These are phyloP conservation scores for Phalacrocorax carbo DNA, from an alignment of 2,113 vertebrate genomes.

Conservation along the genomic window DNA sequence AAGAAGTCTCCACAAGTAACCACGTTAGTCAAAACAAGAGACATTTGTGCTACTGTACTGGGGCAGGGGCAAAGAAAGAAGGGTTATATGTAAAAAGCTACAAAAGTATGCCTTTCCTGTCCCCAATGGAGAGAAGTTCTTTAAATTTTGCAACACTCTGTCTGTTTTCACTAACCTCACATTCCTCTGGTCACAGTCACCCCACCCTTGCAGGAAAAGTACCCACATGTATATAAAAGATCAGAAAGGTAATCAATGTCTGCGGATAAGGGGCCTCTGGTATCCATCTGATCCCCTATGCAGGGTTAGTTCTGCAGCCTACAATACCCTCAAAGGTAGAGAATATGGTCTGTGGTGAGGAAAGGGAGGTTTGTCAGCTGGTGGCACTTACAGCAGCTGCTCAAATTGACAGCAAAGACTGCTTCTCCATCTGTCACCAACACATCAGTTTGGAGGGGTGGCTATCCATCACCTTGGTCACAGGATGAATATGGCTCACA, in stretches of 20 bases:
- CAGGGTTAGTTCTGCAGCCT: not conserved
- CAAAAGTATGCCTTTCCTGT: not conserved
- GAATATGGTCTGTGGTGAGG: accelerated
- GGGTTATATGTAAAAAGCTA: not conserved
- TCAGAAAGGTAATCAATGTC: not conserved
- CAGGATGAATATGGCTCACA: not conserved
- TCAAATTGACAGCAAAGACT: not conserved
- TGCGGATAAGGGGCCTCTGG: not conserved
- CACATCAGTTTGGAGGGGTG: not conserved
- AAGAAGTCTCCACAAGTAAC: not conserved
- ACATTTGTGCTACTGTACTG: not conserved
- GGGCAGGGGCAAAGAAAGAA: not conserved
- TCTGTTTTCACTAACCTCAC: not conserved
- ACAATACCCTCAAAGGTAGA: not conserved
- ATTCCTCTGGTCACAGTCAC: not conserved
- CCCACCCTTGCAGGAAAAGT: not conserved
- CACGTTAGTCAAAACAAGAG: not conserved
- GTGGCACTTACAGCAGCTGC: not conserved
- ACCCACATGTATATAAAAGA: not conserved
- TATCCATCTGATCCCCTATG: not conserved
- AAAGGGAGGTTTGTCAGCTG: not conserved
- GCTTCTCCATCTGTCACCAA: not conserved
- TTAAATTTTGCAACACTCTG: not conserved
- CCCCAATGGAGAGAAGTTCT: not conserved
- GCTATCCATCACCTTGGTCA: not conserved